Percentiles rank a stretch among this genome's conserved stretches.
Conservation (phyloP, 2,113 vertebrate species). For the Climacteris rufus region DNA sequence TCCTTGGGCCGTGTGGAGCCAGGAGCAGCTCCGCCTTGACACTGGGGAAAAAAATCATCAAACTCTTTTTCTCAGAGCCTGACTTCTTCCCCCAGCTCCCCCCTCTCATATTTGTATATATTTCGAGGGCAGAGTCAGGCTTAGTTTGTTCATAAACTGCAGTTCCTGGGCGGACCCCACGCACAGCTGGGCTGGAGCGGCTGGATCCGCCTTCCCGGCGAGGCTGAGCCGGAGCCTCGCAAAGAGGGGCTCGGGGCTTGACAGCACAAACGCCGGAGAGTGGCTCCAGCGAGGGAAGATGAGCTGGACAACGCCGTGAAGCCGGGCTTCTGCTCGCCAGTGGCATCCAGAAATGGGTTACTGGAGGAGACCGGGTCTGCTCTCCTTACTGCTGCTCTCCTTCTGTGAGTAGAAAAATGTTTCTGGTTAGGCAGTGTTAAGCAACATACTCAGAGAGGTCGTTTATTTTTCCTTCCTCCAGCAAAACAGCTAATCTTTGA, state of each 20-base stretch:
- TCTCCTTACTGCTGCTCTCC: slow-evolving; percentile 67
- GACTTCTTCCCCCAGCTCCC: background rate
- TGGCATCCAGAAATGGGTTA: slow-evolving; percentile 67
- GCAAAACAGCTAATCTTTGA: background rate
- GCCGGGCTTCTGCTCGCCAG: background rate
- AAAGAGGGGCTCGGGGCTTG: slow-evolving; percentile 25
- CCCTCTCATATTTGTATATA: slow-evolving; percentile 58
- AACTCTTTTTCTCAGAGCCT: background rate
- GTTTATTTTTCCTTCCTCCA: slow-evolving; percentile 27
- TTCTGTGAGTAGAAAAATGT: slow-evolving; percentile 74
- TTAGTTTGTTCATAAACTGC: slow-evolving; percentile 60
- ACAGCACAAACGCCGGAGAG: background rate
- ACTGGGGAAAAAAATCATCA: background rate
- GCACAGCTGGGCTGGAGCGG: slow-evolving; percentile 85
- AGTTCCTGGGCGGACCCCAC: slow-evolving; percentile 79
- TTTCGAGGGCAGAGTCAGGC: slow-evolving; percentile 18
- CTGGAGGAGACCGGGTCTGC: slow-evolving; percentile 43
- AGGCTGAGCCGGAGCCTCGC: slow-evolving; percentile 27
- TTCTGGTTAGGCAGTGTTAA: background rate
- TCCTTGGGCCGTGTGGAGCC: background rate
- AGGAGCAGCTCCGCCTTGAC: background rate
- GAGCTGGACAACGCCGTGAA: slow-evolving; percentile 16
- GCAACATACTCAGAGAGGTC: background rate
- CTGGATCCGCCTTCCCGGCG: slow-evolving; percentile 77
- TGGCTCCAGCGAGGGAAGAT: background rate